Evolutionary conservation across 2,888 invertebrate species (phyloP).

Genomic region (Coenonympha arcania): DNA sequence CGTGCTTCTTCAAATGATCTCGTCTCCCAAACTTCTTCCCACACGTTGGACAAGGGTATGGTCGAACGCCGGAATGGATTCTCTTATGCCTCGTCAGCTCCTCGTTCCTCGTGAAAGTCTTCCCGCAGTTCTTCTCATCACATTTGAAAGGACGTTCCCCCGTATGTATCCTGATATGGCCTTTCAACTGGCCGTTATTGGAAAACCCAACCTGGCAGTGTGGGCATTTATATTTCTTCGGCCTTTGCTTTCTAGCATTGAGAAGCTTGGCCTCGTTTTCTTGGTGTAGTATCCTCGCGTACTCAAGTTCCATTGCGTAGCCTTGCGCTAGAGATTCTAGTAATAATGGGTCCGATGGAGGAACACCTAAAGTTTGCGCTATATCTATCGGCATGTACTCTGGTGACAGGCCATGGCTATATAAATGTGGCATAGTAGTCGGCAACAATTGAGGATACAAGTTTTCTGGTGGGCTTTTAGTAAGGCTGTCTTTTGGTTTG

Average conservation of each 20-base stretch:
- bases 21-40: constrained; percentile 94
- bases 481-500: constrained; percentile 18
- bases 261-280: constrained; percentile 80
- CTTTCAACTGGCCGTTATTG: constrained; percentile 94
- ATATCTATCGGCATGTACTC: constrained; percentile 63
- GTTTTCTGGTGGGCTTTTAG: constrained; percentile 26
- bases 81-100: constrained; percentile 92
- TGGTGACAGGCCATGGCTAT: constrained; percentile 43
- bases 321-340: constrained; percentile 69
- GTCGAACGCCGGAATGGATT: constrained; percentile 89
- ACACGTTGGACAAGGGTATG: constrained; percentile 89
- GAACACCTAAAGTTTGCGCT: constrained; percentile 64
- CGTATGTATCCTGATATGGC: constrained; percentile 92
- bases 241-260: constrained; percentile 83
- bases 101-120: constrained; percentile 93
- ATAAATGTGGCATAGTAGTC: constrained; percentile 29
- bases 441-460: constrained; percentile 13
- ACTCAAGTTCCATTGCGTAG: constrained; percentile 79
- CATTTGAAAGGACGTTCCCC: constrained; percentile 93
- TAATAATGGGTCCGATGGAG: constrained; percentile 63
- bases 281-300: constrained; percentile 79
- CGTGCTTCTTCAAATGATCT: constrained; percentile 96
- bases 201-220: constrained; percentile 93
- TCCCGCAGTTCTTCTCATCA: constrained; percentile 87
- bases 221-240: constrained; percentile 93